Evolutionary conservation across 2,888 invertebrate genomes (phyloP).

Genomic region (Dynastes maya): DNA sequence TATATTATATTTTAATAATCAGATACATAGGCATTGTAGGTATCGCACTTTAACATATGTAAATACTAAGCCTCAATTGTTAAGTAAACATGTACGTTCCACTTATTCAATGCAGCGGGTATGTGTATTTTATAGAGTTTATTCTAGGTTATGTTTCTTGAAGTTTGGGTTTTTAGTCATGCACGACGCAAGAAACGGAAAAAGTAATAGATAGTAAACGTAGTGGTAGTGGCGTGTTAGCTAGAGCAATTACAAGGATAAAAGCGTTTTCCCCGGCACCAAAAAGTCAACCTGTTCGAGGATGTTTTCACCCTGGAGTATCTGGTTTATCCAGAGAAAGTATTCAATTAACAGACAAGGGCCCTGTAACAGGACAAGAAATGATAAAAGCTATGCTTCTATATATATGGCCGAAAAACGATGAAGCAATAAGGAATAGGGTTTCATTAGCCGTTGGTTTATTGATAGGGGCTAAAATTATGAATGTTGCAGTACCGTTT

Average conservation of each 20-base stretch:
- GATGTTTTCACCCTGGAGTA: conserved; percentile 94
- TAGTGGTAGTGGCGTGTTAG: conserved; percentile 43
- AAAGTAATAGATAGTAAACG: conserved; percentile 33
- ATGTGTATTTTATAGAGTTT: conserved; percentile 49
- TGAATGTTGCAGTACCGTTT: conserved; percentile 96
- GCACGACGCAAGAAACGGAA: conserved; percentile 52
- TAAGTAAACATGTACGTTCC: conserved; percentile 48
- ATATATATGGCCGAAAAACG: conserved; percentile 97
- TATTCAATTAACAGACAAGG: conserved; percentile 73
- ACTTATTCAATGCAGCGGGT: conserved; percentile 53
- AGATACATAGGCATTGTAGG: conserved; percentile 45
- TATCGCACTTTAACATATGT: conserved; percentile 45
- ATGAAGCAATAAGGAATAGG: conserved; percentile 81
- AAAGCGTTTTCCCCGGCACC: conserved; percentile 62
- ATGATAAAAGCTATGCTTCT: conserved; percentile 91
- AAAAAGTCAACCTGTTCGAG: conserved; percentile 74
- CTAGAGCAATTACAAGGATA: conserved; percentile 60
- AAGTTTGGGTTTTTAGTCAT: conserved; percentile 53
- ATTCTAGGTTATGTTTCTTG: conserved; percentile 51
- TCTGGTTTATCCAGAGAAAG: conserved; percentile 74
- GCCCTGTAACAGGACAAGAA: conserved; percentile 79
- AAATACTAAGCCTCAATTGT: conserved; percentile 46
- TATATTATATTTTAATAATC: conserved; percentile 46
- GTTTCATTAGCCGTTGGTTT: conserved; percentile 89
- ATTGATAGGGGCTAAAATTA: conserved; percentile 86